A percentile compares a stretch with the other conserved stretches of the same genome.
Evolutionary conservation across 1,140 invertebrate genomes (phyloP).

Genomic region (Polypedilum vanderplanki): DNA sequence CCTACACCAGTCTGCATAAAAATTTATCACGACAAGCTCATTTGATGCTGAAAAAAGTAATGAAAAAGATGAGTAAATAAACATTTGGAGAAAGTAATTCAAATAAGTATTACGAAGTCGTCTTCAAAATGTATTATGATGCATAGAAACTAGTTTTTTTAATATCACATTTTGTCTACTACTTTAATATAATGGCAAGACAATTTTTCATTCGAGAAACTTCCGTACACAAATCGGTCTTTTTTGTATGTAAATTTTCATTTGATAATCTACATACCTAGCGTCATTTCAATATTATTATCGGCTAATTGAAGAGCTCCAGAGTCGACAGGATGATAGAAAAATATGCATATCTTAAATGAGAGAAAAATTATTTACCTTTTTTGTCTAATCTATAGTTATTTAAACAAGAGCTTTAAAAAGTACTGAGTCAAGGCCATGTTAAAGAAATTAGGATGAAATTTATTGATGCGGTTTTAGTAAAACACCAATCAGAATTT

Average conservation of each 20-base stretch:
- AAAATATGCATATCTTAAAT: slow-evolving; percentile 57
- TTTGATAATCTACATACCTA: slow-evolving; percentile 54
- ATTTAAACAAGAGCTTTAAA: too few relatives aligned
- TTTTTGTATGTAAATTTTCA: too few relatives aligned
- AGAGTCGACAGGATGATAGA: slow-evolving; percentile 61
- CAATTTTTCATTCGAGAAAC: slow-evolving; percentile 32
- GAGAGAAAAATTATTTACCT: slow-evolving; percentile 36
- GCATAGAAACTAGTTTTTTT: not conserved
- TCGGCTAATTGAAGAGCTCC: slow-evolving; percentile 68
- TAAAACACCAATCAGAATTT: not conserved
- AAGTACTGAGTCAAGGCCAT: too few relatives aligned
- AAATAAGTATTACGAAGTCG: too few relatives aligned
- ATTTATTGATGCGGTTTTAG: not conserved
- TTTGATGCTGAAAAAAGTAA: slow-evolving; percentile 79
- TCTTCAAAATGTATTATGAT: too few relatives aligned
- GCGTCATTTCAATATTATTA: slow-evolving; percentile 71
- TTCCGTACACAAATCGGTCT: slow-evolving; percentile 30
- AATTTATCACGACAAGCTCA: slow-evolving; percentile 96
- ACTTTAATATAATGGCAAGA: not conserved
- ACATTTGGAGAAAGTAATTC: slow-evolving; percentile 29
- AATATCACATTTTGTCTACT: too few relatives aligned
- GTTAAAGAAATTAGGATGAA: too few relatives aligned
- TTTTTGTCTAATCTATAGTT: not conserved
- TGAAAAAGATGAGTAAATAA: slow-evolving; percentile 35
- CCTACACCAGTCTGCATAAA: slow-evolving; percentile 96